Evolutionary conservation across 1,140 invertebrate genomes (phyloP).

Genomic region (Camponotus pennsylvanicus): DNA sequence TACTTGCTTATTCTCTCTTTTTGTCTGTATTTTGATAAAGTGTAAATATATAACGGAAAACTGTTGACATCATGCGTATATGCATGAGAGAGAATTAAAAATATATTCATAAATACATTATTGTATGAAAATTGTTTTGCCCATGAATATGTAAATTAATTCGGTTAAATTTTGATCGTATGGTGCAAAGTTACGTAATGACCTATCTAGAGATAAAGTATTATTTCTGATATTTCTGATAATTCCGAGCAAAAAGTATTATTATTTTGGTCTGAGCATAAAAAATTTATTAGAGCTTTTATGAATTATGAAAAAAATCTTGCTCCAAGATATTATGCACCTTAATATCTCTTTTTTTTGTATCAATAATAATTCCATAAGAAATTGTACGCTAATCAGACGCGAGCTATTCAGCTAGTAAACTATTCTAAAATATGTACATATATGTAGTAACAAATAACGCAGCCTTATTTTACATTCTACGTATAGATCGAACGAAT

Average conservation of each 20-base stretch:
- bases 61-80: slow-evolving; percentile 9
- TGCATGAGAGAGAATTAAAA: slow-evolving; percentile 33
- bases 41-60: slow-evolving; percentile 35
- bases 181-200: background rate
- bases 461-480: slow-evolving; percentile 6
- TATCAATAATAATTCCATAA: background rate
- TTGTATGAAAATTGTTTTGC: slow-evolving; percentile 39
- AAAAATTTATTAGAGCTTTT: slow-evolving; percentile 22
- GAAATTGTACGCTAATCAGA: background rate
- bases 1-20: background rate
- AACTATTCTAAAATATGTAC: slow-evolving; percentile 13
- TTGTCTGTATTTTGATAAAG: background rate
- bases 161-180: slow-evolving; percentile 32
- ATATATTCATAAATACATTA: slow-evolving; percentile 47
- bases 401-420: background rate
- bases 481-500: background rate
- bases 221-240: no score
- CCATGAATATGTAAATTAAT: slow-evolving; percentile 57
- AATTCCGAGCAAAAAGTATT: background rate
- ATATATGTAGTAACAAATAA: slow-evolving; percentile 29
- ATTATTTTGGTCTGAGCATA: background rate
- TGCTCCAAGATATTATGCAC: background rate
- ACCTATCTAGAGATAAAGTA: background rate
- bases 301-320: slow-evolving; percentile 23
- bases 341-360: slow-evolving; percentile 2